Conservation (phyloP, 2,797 vertebrate species). For the Spea hammondii region DNA sequence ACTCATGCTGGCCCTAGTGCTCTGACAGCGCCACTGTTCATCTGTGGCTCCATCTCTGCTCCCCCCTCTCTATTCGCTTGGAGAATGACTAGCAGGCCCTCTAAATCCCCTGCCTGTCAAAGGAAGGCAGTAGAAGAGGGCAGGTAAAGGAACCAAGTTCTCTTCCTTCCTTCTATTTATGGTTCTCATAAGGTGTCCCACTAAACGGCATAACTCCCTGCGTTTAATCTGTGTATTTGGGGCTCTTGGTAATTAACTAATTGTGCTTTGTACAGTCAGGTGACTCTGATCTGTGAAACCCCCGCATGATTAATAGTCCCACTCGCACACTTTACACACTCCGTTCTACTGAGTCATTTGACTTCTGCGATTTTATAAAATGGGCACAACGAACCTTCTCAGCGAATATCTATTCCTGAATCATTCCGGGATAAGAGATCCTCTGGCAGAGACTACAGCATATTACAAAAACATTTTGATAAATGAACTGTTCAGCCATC, state of each 20-base stretch:
- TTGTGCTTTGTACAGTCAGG: constrained; percentile 4
- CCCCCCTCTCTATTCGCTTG: not conserved
- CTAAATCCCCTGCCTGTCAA: too few relatives aligned
- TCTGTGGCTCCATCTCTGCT: constrained; percentile 2
- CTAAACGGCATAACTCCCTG: constrained; percentile 17
- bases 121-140: too few relatives aligned
- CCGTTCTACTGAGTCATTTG: too few relatives aligned
- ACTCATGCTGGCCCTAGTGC: constrained; percentile 16
- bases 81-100: not conserved
- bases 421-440: too few relatives aligned
- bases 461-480: too few relatives aligned
- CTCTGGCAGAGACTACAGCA: too few relatives aligned
- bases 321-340: too few relatives aligned
- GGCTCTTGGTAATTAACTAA: constrained; percentile 30
- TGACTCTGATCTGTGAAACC: not conserved
- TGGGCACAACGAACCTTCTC: too few relatives aligned
- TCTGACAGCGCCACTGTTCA: constrained; percentile 19
- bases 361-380: too few relatives aligned
- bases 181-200: not conserved
- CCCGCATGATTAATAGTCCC: too few relatives aligned
- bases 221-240: constrained; percentile 30
- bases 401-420: too few relatives aligned
- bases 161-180: not conserved
- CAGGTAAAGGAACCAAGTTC: not conserved
- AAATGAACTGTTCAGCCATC: too few relatives aligned